Conservation (phyloP, 2,113 vertebrate genomes). For the Lota lota region DNA sequence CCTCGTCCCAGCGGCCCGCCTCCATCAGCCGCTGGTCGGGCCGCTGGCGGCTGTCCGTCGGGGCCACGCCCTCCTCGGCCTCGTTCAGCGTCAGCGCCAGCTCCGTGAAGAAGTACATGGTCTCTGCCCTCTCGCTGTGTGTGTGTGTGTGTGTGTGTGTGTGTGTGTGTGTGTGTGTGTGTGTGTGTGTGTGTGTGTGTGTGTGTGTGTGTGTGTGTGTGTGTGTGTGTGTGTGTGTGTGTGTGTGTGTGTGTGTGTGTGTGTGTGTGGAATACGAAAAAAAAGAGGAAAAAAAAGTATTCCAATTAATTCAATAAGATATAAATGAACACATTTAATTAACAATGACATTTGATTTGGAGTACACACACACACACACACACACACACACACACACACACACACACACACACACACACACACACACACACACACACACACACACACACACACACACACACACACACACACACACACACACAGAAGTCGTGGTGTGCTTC, state of each 20-base stretch:
- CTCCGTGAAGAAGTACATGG: conserved; percentile 95
- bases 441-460: not conserved
- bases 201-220: too few species aligned
- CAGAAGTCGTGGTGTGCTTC: too few species aligned
- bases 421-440: not conserved
- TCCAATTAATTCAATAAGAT: too few species aligned
- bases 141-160: too few species aligned
- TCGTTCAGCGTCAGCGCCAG: conserved; percentile 91
- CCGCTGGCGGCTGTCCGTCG: conserved; percentile 87
- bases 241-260: too few species aligned
- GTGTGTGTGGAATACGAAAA: too few species aligned
- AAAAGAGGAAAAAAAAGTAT: too few species aligned
- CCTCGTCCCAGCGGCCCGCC: conserved; percentile 93
- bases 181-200: too few species aligned
- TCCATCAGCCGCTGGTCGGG: conserved; percentile 97
- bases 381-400: not conserved
- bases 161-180: too few species aligned
- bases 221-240: too few species aligned
- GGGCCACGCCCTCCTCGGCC: conserved; percentile 78
- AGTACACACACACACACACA: not conserved
- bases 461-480: not conserved
- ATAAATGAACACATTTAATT: too few species aligned
- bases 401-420: not conserved
- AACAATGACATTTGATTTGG: not conserved
- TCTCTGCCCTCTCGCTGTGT: conserved; percentile 85